These are phyloP conservation scores for Eristalinus sepulchralis DNA, from an alignment of 2,888 invertebrate genomes.

Conservation along the genomic window DNA sequence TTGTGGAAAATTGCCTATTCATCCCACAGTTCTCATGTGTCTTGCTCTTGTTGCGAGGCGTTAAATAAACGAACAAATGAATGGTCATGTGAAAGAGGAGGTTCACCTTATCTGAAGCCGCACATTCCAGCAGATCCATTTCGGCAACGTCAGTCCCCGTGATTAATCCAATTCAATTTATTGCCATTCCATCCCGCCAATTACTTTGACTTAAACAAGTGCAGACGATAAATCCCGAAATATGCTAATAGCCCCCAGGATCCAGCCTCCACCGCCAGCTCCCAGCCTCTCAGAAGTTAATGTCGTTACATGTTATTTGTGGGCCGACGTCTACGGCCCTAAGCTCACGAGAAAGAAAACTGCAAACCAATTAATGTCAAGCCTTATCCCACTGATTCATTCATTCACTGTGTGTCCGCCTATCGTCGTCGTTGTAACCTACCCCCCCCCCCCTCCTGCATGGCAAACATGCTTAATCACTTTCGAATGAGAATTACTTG, in stretches of 20 bases:
- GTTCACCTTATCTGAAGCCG: too few species aligned
- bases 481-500: constrained; percentile 5
- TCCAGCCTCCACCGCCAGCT: neutral
- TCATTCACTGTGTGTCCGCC: too few species aligned
- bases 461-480: constrained; percentile 8
- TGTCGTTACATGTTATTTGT: neutral
- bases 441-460: neutral
- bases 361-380: neutral
- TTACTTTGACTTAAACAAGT: neutral
- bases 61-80: too few species aligned
- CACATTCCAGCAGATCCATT: neutral
- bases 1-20: too few species aligned
- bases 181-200: neutral
- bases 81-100: too few species aligned
- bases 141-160: neutral
- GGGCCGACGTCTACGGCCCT: neutral
- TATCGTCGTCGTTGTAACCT: too few species aligned
- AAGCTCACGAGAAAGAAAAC: neutral
- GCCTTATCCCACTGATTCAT: neutral
- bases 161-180: neutral
- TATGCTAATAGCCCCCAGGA: neutral
- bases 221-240: neutral
- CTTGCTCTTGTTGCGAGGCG: too few species aligned
- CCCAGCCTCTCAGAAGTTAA: neutral
- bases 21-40: too few species aligned